phyloP scores from a whole-genome alignment of 1,140 invertebrate genomes.

The Melanaphis sacchari region DNA sequence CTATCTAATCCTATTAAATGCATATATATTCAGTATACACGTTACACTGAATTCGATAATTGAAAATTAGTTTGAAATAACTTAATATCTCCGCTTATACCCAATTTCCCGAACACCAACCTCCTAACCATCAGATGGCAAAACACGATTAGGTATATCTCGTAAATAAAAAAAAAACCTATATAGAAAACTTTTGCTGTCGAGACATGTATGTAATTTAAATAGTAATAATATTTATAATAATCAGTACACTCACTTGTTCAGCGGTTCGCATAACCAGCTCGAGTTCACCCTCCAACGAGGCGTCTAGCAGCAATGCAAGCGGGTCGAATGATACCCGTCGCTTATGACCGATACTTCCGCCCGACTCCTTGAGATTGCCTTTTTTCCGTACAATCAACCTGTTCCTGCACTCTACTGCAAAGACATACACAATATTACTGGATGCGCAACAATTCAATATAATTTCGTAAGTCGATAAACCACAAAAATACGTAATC shows the following conservation, averaged over 20 bases:
- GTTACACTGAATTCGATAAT: too few relatives aligned
- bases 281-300: conserved; percentile 96
- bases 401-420: conserved; percentile 51
- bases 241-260: conserved; percentile 67
- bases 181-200: neutral
- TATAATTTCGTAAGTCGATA: neutral
- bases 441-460: neutral
- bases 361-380: conserved; percentile 61
- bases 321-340: conserved; percentile 97
- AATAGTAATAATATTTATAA: neutral
- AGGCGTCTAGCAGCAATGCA: conserved; percentile 93
- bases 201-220: neutral
- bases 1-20: too few relatives aligned
- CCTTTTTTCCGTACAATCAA: conserved; percentile 58
- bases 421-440: neutral
- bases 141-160: neutral
- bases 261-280: conserved; percentile 93
- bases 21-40: too few relatives aligned
- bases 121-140: neutral
- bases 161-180: neutral
- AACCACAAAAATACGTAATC: neutral
- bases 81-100: neutral
- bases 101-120: neutral
- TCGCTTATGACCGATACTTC: conserved; percentile 75
- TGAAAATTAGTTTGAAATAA: too few relatives aligned